A percentile compares a stretch with the other conserved stretches of the same genome.
These are phyloP conservation scores for Eulemur rubriventer DNA, from an alignment of 2,797 vertebrate species.

Conservation along the genomic window DNA sequence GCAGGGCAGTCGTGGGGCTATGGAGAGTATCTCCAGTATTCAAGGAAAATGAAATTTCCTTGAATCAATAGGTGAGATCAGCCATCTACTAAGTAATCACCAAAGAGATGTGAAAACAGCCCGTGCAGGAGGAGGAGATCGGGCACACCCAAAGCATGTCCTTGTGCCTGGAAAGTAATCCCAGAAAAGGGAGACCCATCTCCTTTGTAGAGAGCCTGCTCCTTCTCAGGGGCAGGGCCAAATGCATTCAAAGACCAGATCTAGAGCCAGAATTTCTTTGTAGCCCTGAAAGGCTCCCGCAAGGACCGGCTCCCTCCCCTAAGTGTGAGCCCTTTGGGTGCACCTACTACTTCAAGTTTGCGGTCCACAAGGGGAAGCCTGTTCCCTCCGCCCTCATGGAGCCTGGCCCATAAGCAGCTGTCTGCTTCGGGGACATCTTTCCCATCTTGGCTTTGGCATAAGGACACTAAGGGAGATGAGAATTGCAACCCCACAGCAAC, in stretches of 20 bases:
- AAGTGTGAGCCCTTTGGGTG: background rate
- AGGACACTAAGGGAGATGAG: background rate
- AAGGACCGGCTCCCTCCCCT: background rate
- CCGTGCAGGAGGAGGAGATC: background rate
- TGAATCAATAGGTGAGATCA: background rate
- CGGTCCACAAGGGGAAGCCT: background rate
- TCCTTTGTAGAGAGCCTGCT: background rate
- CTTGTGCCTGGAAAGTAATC: background rate
- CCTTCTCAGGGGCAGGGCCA: background rate
- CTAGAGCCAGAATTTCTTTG: background rate
- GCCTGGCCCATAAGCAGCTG: background rate
- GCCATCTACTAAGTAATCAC: background rate
- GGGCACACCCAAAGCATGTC: background rate
- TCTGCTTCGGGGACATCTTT: background rate
- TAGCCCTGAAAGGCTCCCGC: background rate
- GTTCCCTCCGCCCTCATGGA: accelerated
- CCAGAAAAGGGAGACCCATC: background rate
- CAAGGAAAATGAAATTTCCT: background rate
- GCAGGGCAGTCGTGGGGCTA: background rate
- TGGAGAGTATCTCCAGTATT: background rate
- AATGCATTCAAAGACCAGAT: background rate
- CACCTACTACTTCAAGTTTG: background rate
- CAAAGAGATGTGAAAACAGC: background rate
- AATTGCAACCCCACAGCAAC: background rate
- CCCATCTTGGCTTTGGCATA: background rate